phyloP scores from a whole-genome alignment of 2,113 vertebrate genomes.

The Phainopepla nitens region DNA sequence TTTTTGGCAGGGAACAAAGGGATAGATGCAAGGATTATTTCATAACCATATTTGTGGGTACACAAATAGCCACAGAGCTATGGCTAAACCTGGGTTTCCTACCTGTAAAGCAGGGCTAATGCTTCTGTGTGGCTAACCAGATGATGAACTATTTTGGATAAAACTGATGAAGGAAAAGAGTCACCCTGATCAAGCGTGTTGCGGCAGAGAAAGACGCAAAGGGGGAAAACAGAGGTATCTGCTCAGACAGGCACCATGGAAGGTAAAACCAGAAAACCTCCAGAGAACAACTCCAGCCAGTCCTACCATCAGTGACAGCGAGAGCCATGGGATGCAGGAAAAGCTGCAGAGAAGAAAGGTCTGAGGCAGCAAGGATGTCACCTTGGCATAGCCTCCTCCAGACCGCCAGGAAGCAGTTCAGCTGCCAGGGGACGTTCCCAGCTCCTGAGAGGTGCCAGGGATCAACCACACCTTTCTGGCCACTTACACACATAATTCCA shows the following conservation, averaged over 20 bases:
- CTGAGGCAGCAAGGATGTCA: neutral
- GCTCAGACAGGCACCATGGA: neutral
- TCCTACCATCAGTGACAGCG: neutral
- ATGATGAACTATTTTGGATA: neutral
- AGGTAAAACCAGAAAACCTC: neutral
- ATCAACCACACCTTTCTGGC: rapidly evolving
- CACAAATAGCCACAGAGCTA: no score
- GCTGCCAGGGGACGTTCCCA: rapidly evolving
- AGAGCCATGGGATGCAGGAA: neutral
- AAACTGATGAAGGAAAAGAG: neutral
- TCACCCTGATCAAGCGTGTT: neutral
- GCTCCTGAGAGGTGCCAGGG: neutral
- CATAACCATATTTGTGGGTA: neutral
- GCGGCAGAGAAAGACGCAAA: neutral
- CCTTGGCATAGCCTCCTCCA: neutral
- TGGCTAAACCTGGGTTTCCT: neutral
- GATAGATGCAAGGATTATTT: neutral
- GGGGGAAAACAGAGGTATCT: neutral
- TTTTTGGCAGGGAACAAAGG: neutral
- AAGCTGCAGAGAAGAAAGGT: neutral
- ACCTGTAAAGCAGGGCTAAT: neutral
- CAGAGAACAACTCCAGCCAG: neutral
- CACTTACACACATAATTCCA: rapidly evolving
- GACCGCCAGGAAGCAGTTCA: neutral
- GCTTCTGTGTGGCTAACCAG: neutral